A percentile compares a stretch with the other conserved stretches of the same genome.
Evolutionary conservation across 2,888 invertebrate genomes (phyloP).

Genomic region (Xestia c-nigrum): DNA sequence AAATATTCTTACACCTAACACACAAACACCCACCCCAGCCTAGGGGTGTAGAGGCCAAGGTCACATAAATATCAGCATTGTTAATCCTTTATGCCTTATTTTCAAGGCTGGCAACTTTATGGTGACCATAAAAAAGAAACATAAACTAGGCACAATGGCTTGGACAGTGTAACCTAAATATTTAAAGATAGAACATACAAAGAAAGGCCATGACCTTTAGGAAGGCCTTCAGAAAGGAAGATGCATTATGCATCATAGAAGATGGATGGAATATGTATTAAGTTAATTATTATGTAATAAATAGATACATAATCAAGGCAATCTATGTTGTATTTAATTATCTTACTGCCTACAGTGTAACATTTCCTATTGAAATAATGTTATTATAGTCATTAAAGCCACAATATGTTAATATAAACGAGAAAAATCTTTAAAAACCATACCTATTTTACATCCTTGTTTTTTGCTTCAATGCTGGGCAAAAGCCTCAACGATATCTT

Average conservation of each 20-base stretch:
- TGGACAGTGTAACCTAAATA: constrained; percentile 29
- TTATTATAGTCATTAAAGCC: background rate
- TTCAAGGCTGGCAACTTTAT: constrained; percentile 59
- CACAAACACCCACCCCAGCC: constrained; percentile 23
- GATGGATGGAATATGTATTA: background rate
- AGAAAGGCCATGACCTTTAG: constrained; percentile 7
- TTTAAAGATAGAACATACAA: constrained; percentile 18
- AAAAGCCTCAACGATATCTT: background rate
- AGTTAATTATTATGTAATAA: background rate
- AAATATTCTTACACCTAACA: constrained; percentile 49
- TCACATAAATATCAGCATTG: constrained; percentile 45
- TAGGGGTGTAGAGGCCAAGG: constrained; percentile 56
- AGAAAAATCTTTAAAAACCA: background rate
- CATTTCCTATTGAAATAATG: background rate
- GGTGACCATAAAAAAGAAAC: constrained; percentile 44
- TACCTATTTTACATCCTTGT: background rate
- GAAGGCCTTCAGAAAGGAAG: background rate
- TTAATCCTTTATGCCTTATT: constrained; percentile 53
- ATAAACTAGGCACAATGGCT: constrained; percentile 7
- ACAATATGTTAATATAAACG: background rate
- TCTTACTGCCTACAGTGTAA: too few relatives aligned
- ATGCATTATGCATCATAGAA: constrained; percentile 15
- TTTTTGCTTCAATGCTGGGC: background rate
- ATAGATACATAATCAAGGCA: background rate
- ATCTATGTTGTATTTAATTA: background rate